A percentile compares a stretch with the other conserved stretches of the same genome.
Evolutionary conservation across 2,113 vertebrate genomes (phyloP).

Genomic region (Otus sunia): DNA sequence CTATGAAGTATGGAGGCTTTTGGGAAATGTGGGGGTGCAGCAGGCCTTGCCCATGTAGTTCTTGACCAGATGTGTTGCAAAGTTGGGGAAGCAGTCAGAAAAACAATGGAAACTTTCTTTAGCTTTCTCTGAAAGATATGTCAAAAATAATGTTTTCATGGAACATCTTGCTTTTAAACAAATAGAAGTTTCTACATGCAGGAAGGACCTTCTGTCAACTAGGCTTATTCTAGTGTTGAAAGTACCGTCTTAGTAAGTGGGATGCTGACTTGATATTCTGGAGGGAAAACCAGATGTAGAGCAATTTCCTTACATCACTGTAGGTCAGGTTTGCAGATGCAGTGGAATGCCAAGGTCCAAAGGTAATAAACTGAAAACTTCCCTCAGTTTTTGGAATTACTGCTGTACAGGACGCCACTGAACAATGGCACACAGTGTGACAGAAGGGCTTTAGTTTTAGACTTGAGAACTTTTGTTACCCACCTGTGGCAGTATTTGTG

Average conservation of each 20-base stretch:
- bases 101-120: not conserved
- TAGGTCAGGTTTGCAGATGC: not conserved
- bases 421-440: not conserved
- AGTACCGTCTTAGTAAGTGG: not conserved
- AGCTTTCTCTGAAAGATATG: not conserved
- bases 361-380: not conserved
- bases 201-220: not conserved
- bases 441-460: not conserved
- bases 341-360: rapidly evolving
- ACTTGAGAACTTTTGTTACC: not conserved
- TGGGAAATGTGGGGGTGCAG: not conserved
- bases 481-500: not conserved
- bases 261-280: not conserved
- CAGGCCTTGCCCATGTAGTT: rapidly evolving
- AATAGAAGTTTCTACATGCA: not conserved
- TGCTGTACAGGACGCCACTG: not conserved
- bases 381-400: not conserved
- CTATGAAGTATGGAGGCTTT: not conserved
- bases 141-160: not conserved
- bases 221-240: not conserved
- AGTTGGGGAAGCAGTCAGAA: not conserved
- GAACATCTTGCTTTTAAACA: not conserved
- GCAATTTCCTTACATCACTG: not conserved
- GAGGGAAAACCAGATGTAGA: not conserved
- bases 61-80: not conserved